Base-by-base conservation (phyloP, 2,113 vertebrate genomes). In the Cathartes aura region DNA sequence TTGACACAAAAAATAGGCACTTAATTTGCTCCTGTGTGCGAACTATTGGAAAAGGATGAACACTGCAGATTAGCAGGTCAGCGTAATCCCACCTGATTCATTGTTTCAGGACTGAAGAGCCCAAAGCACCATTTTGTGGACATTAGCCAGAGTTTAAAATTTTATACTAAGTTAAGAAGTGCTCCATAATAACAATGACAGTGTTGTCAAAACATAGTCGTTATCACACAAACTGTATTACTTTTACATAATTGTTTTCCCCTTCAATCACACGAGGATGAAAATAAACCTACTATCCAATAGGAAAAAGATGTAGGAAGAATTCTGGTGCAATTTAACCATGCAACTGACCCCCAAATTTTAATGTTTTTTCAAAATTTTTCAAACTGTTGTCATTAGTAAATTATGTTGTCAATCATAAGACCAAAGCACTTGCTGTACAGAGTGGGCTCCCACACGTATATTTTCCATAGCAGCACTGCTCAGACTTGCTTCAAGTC, bases 1-100 rank as follows among this genome's bases (percentile, higher is more conserved):
- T 26, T 98, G 98, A 98, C 98, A 98, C 98, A 97, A 97, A 97
- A 98, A 98, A 98, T 94, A 98, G 98, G 97, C 93, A 96, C 98
- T 98, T 98, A 98, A 98, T 98, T 98, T 98, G 98, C 98, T 98
- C 98, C 93, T 95, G 96, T 90, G 98, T 89, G 95, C 4, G 79
- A 98, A 93, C 98, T 96, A 96, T 97, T 97, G 97, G 98, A 96
- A 97, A 97, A 98, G 97, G 98, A 97, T 96, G 97, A 93, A 86
- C 80, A 66, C 89, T 11, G 56, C 71, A 98, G 98, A 98, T 98
- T 97, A 98, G 97, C 47, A 40, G 98, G 96, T 97, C 98, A 98
- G 93, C 4, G 56, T 96, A 97, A 97, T 97, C 98, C 97, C 97
- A 95, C 76, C 94, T 74, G 92, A 82, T 94, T 90, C 93, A 38